Evolutionary conservation across 2,113 vertebrate genomes (phyloP), one percentile per base, ranked within the genome.

Genomic region (Lampris megalopsis): DNA sequence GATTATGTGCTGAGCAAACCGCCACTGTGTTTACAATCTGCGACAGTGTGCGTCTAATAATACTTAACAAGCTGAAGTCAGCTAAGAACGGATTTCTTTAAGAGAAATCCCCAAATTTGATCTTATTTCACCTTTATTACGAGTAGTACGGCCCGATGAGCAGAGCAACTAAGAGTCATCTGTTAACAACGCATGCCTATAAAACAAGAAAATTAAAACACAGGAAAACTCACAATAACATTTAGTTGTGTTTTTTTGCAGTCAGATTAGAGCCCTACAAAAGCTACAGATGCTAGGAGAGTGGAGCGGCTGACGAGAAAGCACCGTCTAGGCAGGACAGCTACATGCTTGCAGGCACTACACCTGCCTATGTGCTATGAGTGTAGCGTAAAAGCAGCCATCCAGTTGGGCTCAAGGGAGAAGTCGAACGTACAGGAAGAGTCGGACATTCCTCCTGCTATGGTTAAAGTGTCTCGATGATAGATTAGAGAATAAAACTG

Each of bases 231-330:
- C 43, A 68, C 57, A 86, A 80, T 59, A 61, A 84, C 80, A 82
- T 80, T 86, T 67, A 82, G 75, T 2, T 70, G 8, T 70, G 68
- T 61, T 38, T 67, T 76, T 79, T 86, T 83, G 83, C 86, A 80
- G 79, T 82, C 62, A 80, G 64, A 9, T 45, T 79, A 80, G 79
- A 86, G 84, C 80, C 84, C 78, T 76, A 75, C 8, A 62, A 3
- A 3, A 81, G 67, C 65, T 72, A 64, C 76, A 83, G 73, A 80
- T 79, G 68, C 73, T 69, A 75, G 67, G 60, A 72, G 71, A 79
- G 66, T 48, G 66, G 56, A 75, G 1, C 38, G 76, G 70, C 61
- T 74, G 71, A 73, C 53, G 61, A 71, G 4, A 63, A 86, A 84
- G 69, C 57, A 78, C 63, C 71, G 75, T 75, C 38, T 74, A 68